phyloP scores from a whole-genome alignment of 2,113 vertebrate genomes.

The Rhodinocichla rosea region DNA sequence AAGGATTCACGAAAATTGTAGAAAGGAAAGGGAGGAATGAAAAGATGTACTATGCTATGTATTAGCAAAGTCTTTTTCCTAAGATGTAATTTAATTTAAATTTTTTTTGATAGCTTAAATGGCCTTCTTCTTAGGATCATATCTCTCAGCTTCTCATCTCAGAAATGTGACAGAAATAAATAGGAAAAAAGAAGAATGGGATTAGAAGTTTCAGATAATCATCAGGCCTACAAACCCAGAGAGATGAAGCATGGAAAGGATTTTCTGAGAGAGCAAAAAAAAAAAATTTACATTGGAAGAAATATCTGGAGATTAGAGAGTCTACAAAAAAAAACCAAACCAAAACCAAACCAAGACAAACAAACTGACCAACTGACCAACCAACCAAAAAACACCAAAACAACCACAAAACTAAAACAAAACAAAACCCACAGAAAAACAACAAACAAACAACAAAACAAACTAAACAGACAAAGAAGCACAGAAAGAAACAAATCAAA shows the following conservation, averaged over 20 bases:
- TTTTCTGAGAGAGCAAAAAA: not conserved
- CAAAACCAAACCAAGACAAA: not conserved
- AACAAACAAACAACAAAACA: not conserved
- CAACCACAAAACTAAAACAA: not conserved
- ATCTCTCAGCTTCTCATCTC: not conserved
- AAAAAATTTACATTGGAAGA: not conserved
- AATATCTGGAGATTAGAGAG: not conserved
- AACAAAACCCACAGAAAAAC: not conserved
- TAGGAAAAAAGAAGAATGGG: not conserved
- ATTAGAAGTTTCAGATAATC: not conserved
- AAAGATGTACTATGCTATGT: not conserved
- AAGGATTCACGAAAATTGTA: not conserved
- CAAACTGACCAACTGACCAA: fast-evolving
- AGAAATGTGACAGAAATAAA: not conserved
- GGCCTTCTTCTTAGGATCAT: not conserved
- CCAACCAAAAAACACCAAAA: not conserved
- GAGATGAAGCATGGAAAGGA: not conserved
- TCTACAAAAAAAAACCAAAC: not conserved
- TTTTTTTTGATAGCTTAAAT: not conserved
- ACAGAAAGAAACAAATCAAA: not conserved
- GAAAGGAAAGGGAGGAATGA: not conserved
- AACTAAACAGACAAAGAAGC: not conserved
- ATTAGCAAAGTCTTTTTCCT: not conserved
- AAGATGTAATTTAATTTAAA: not conserved
- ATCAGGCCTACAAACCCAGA: not conserved